Evolutionary conservation across 2,113 vertebrate species (phyloP), one percentile per base, ranked within the genome.

Genomic region (Crotalus tigris): DNA sequence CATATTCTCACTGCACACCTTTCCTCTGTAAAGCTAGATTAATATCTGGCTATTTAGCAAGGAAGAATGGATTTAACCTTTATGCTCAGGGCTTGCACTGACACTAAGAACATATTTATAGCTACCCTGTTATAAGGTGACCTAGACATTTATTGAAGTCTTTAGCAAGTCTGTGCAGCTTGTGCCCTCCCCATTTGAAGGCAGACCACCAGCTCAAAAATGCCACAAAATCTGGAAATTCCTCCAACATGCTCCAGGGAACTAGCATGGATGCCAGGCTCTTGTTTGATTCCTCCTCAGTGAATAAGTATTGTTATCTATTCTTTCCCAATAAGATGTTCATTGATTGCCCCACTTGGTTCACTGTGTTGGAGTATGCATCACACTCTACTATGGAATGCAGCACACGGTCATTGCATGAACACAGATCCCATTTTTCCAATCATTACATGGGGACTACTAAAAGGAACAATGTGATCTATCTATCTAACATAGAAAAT

Each of bases 1-100:
- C 81, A 85, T 44, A 57, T 95, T 95, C 93, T 21, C 94, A 93
- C 51, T 51, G 92, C 86, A 0, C 91, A 89, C 33, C 0, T 7
- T 90, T 69, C 39, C 75, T 8, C 15, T 33, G 0, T 55, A 8
- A 26, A 54, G 11, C 49, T 61, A 17, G 7, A 57, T 87, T 69
- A 90, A 24, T 55, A 15, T 39, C 23, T 44, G 53, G 17, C 53
- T 24, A 3, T 57, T 46, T n/a, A 39, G 53, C 54, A n/a, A 17
- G 51, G 17, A 57, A 81, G 61, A 44, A 58, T 69, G 59, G 23
- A 75, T 88, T 88, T 69, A 17, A 44, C 24, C 33, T 46, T 39
- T 53, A 46, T 44, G 13, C 24, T 23, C n/a, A 61, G 58, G 19
- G 61, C 23, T 19, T 88, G 9, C 29, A 24, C 46, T 3, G 11